Conservation (phyloP, 2,888 invertebrate species). For the Hybos culiciformis region DNA sequence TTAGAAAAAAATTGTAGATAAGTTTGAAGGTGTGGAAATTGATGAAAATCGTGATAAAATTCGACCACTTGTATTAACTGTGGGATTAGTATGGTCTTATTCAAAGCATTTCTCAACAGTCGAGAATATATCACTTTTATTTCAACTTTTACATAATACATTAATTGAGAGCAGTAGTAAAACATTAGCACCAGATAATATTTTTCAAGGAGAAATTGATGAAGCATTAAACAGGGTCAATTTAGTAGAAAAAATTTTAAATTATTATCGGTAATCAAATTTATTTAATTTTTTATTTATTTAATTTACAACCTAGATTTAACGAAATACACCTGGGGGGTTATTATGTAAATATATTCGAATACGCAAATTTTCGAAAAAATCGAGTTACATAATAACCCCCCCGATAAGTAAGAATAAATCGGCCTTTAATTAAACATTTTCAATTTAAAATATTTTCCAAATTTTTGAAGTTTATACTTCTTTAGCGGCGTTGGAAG, state of each 20-base stretch:
- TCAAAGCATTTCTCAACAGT: conserved; percentile 61
- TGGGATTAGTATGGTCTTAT: conserved; percentile 75
- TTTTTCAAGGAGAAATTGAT: conserved; percentile 77
- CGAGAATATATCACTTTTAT: conserved; percentile 51
- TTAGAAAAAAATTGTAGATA: conserved; percentile 46
- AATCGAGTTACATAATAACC: too few relatives aligned
- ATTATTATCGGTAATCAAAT: conserved; percentile 42
- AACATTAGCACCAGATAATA: conserved; percentile 59
- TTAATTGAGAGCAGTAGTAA: conserved; percentile 60
- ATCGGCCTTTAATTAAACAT: too few relatives aligned
- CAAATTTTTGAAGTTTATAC: too few relatives aligned
- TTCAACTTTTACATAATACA: conserved; percentile 68
- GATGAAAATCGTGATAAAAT: conserved; percentile 44
- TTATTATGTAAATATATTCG: too few relatives aligned
- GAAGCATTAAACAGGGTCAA: conserved; percentile 51
- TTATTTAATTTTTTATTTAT: too few relatives aligned
- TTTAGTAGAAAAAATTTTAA: conserved; percentile 38
- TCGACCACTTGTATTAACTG: conserved; percentile 59
- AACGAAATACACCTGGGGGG: too few relatives aligned
- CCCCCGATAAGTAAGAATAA: too few relatives aligned
- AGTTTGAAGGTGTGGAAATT: conserved; percentile 57
- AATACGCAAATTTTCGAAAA: too few relatives aligned
- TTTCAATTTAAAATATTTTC: too few relatives aligned
- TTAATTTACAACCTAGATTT: too few relatives aligned
- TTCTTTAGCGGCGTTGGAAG: too few relatives aligned